phyloP scores from a whole-genome alignment of 2,113 vertebrate genomes.

The Cryptotis parvus region DNA sequence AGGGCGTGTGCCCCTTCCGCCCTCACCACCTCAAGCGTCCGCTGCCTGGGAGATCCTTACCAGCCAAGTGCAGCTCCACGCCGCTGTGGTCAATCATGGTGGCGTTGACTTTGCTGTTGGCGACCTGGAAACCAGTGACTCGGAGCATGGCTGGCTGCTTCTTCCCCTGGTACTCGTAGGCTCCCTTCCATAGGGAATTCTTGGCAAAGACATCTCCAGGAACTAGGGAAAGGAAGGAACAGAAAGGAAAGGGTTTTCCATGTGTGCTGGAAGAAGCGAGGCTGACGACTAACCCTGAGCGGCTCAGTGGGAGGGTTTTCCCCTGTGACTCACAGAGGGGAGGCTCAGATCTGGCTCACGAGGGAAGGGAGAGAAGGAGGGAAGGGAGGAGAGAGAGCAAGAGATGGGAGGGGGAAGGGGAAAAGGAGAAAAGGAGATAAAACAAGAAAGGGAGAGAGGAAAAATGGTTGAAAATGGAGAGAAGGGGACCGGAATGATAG shows the following conservation, averaged over 20 bases:
- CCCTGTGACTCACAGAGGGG: background rate
- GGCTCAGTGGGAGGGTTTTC: background rate
- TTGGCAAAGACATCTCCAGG: constrained; percentile 96
- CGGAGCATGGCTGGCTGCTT: constrained; percentile 98
- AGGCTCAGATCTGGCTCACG: too few species aligned
- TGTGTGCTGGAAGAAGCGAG: background rate
- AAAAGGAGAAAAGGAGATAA: too few species aligned
- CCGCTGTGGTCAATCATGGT: constrained; percentile 97
- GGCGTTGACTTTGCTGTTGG: constrained; percentile 94
- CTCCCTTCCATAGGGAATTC: constrained; percentile 98
- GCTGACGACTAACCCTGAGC: background rate
- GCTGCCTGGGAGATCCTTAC: constrained; percentile 80
- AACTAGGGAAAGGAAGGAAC: constrained; percentile 85
- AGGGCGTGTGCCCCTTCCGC: fast-evolving
- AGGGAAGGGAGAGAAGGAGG: background rate
- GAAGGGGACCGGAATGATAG: too few species aligned
- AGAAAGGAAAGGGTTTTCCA: background rate
- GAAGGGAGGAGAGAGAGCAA: background rate
- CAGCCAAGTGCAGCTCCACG: constrained; percentile 94
- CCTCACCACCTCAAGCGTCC: too few species aligned
- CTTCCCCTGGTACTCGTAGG: constrained; percentile 97
- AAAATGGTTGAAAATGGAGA: background rate
- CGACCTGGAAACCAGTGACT: constrained; percentile 93
- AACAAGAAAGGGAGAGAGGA: background rate
- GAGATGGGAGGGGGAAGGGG: background rate